Evolutionary conservation across 1,140 invertebrate genomes (phyloP).

Genomic region (Diorhabda carinulata): DNA sequence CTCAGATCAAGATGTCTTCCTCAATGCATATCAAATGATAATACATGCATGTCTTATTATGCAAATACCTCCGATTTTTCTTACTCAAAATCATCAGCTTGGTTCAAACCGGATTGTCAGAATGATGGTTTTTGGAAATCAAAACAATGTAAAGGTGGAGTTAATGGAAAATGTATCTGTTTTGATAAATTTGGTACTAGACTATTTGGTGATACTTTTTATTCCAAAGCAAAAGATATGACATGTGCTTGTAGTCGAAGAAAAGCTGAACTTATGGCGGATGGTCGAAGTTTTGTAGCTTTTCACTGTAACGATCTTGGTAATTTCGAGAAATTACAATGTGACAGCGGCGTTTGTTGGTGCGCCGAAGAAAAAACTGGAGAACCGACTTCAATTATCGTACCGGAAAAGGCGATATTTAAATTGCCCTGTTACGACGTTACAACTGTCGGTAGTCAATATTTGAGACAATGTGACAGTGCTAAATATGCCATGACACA

Average conservation of each 20-base stretch:
- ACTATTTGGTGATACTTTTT: slow-evolving; percentile 26
- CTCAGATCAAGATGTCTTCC: slow-evolving; percentile 11
- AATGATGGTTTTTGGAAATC: slow-evolving; percentile 53
- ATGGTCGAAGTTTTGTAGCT: slow-evolving; percentile 46
- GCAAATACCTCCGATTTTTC: slow-evolving; percentile 20
- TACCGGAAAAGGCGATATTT: slow-evolving; percentile 52
- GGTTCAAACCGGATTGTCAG: slow-evolving; percentile 51
- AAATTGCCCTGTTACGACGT: slow-evolving; percentile 51
- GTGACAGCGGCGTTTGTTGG: slow-evolving; percentile 59
- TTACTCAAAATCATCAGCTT: slow-evolving; percentile 23
- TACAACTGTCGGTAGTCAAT: slow-evolving; percentile 48
- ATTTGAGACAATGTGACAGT: slow-evolving; percentile 59
- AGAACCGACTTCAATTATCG: slow-evolving; percentile 48
- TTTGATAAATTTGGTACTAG: slow-evolving; percentile 23
- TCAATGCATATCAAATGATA: slow-evolving; percentile 22
- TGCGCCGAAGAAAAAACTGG: slow-evolving; percentile 56
- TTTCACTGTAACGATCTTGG: slow-evolving; percentile 57
- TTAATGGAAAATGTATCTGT: slow-evolving; percentile 48
- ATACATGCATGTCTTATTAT: slow-evolving; percentile 30
- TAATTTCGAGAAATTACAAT: slow-evolving; percentile 60
- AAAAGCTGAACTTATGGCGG: slow-evolving; percentile 49
- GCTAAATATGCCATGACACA: slow-evolving; percentile 48
- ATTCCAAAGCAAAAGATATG: slow-evolving; percentile 25
- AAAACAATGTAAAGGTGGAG: slow-evolving; percentile 57
- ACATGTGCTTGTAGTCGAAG: slow-evolving; percentile 52